These are phyloP conservation scores for Gracilinanus agilis DNA, from an alignment of 2,113 vertebrate species.

Conservation along the genomic window DNA sequence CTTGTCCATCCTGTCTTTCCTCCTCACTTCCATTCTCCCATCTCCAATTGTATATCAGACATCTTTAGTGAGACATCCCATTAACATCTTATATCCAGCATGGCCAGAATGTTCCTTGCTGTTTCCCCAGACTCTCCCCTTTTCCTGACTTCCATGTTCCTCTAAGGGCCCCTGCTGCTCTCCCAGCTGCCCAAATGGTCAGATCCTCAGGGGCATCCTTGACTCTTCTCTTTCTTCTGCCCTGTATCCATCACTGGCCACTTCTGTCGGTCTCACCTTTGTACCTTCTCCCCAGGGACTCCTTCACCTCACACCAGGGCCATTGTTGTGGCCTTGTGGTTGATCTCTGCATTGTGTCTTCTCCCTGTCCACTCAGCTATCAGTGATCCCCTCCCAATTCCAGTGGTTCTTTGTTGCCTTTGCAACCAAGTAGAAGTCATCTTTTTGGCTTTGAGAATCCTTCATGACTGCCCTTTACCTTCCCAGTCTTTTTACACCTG, in stretches of 20 bases:
- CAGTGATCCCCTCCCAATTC: too few species aligned
- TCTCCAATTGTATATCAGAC: neutral
- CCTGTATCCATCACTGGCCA: neutral
- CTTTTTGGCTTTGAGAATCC: neutral
- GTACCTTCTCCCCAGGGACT: too few species aligned
- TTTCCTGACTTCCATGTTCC: neutral
- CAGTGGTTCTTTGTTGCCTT: neutral
- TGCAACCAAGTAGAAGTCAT: neutral
- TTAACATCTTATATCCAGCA: neutral
- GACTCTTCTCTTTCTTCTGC: neutral
- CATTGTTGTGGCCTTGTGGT: accelerated
- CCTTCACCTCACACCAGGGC: neutral
- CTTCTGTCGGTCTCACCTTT: neutral
- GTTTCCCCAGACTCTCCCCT: too few species aligned
- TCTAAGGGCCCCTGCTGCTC: neutral
- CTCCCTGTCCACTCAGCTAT: neutral
- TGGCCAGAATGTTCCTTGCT: neutral
- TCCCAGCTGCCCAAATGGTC: neutral
- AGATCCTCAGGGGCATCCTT: neutral
- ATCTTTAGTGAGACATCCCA: too few species aligned
- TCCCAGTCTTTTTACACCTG: neutral
- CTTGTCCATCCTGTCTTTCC: too few species aligned
- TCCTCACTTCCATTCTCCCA: too few species aligned
- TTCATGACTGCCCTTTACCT: neutral
- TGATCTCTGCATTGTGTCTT: neutral